phyloP scores from a whole-genome alignment of 1,140 invertebrate genomes.

The Onthophagus taurus region DNA sequence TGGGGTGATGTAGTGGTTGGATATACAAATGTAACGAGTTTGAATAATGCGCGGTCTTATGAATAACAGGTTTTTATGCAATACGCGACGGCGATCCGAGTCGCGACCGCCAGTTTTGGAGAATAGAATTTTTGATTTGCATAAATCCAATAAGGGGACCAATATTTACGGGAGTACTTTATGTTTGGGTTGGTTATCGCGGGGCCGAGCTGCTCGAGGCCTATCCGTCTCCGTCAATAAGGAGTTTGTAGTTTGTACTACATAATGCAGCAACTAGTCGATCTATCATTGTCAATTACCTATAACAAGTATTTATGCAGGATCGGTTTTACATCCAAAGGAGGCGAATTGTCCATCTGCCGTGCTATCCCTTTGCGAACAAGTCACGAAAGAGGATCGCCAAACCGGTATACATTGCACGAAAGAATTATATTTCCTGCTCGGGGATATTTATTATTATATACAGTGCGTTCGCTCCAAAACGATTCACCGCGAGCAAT shows the following conservation, averaged over 20 bases:
- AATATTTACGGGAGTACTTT: constrained; percentile 16
- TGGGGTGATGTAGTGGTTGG: constrained; percentile 2
- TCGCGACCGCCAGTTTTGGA: constrained; percentile 3
- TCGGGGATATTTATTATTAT: no score
- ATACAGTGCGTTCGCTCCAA: no score
- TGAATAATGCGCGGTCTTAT: not conserved
- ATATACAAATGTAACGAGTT: not conserved
- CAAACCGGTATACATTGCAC: no score
- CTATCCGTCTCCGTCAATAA: constrained; percentile 24
- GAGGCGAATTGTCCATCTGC: constrained; percentile 24
- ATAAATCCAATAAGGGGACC: constrained; percentile 16
- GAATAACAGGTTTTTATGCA: not conserved
- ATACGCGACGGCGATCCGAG: no score
- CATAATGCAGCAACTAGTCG: constrained; percentile 25
- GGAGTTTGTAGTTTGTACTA: constrained; percentile 26
- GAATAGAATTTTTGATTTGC: constrained; percentile 14
- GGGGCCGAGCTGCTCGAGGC: constrained; percentile 10
- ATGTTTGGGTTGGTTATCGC: constrained; percentile 14
- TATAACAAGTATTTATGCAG: constrained; percentile 28
- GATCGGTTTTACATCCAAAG: constrained; percentile 24
- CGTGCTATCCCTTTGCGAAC: no score
- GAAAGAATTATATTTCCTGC: no score
- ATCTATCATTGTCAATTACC: constrained; percentile 29
- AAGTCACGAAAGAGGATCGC: no score
- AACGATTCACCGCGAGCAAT: no score